Conservation (phyloP, 2,113 vertebrate species). For the Amia ocellicauda region DNA sequence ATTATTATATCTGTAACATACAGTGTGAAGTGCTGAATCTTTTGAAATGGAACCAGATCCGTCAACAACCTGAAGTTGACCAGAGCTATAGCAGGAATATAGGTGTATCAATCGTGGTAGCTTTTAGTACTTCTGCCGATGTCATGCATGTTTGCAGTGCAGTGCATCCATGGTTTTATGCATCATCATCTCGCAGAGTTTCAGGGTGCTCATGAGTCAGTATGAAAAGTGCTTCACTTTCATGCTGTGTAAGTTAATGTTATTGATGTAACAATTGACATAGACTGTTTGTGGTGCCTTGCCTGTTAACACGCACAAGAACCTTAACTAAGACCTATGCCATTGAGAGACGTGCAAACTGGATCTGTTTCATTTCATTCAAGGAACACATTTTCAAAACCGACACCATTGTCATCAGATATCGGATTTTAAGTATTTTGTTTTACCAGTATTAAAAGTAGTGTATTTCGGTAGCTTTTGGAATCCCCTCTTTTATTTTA, state of each 20-base stretch:
- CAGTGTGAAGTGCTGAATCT: too few relatives aligned
- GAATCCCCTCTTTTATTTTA: too few relatives aligned
- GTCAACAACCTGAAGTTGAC: too few relatives aligned
- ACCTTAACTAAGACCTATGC: conserved; percentile 28
- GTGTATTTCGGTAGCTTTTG: too few relatives aligned
- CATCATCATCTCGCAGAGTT: background rate
- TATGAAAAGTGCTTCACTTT: conserved; percentile 15
- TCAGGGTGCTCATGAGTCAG: background rate
- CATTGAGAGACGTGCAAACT: conserved; percentile 7
- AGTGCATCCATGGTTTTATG: background rate
- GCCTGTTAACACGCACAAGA: conserved; percentile 45
- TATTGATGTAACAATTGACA: conserved; percentile 36
- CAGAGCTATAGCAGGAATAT: too few relatives aligned
- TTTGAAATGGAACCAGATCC: too few relatives aligned
- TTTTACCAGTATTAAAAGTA: too few relatives aligned
- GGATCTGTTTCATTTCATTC: too few relatives aligned
- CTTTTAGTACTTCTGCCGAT: background rate
- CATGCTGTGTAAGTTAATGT: conserved; percentile 35
- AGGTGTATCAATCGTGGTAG: too few relatives aligned
- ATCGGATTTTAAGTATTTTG: too few relatives aligned
- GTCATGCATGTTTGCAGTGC: background rate
- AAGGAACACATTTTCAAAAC: too few relatives aligned
- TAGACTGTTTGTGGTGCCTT: conserved; percentile 52
- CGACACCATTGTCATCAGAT: too few relatives aligned
- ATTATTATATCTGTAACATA: background rate